Conservation (phyloP, 2,888 invertebrate species). For the Arctia plantaginis region DNA sequence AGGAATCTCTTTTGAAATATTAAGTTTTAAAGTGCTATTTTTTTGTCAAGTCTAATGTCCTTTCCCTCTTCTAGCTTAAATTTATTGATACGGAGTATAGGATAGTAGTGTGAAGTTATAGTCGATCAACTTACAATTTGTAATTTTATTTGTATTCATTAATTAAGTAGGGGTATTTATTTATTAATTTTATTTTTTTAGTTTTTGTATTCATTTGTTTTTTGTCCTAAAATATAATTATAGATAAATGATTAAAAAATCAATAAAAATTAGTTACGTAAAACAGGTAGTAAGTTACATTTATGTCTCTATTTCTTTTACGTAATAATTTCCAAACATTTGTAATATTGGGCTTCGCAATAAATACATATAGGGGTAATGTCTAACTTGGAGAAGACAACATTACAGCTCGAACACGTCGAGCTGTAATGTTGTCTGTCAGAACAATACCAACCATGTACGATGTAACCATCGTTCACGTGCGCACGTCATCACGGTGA, state of each 20-base stretch:
- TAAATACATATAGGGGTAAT: neutral
- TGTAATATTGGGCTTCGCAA: neutral
- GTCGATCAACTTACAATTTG: too few relatives aligned
- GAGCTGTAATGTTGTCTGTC: too few relatives aligned
- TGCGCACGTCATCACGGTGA: constrained; percentile 64
- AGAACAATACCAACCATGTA: constrained; percentile 11
- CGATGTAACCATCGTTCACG: constrained; percentile 57
- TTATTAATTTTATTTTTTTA: too few relatives aligned
- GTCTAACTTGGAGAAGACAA: constrained; percentile 10
- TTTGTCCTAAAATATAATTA: neutral
- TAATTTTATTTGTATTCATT: too few relatives aligned
- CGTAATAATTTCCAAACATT: neutral
- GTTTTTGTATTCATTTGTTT: too few relatives aligned
- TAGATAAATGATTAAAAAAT: neutral
- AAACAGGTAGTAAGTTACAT: neutral
- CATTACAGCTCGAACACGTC: constrained; percentile 41
- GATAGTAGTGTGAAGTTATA: too few relatives aligned
- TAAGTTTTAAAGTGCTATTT: too few relatives aligned
- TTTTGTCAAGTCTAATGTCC: too few relatives aligned
- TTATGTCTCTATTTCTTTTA: neutral
- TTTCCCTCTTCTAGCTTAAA: too few relatives aligned
- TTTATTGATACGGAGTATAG: too few relatives aligned
- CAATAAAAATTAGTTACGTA: neutral
- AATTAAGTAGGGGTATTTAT: too few relatives aligned
- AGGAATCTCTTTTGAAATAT: too few relatives aligned